phyloP scores from a whole-genome alignment of 2,113 vertebrate genomes.

The Zapornia atra region DNA sequence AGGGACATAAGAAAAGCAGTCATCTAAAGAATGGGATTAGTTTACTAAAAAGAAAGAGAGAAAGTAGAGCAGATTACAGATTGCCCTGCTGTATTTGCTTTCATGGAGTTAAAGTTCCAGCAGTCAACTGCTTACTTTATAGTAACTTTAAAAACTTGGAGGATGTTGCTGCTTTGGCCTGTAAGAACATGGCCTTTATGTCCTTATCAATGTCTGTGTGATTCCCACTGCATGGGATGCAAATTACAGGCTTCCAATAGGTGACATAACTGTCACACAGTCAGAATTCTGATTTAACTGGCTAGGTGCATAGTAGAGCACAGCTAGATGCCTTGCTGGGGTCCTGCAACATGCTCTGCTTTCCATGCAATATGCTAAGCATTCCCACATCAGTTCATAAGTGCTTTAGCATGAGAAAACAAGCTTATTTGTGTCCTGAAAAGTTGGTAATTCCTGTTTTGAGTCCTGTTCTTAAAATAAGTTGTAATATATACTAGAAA shows the following conservation, averaged over 20 bases:
- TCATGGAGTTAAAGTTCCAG: background rate
- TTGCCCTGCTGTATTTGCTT: background rate
- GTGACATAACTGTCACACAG: background rate
- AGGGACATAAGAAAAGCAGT: conserved; percentile 14
- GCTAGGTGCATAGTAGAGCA: background rate
- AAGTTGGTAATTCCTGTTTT: background rate
- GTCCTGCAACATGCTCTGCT: background rate
- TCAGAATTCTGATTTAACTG: background rate
- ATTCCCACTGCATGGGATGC: background rate
- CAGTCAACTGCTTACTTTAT: background rate
- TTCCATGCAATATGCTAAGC: background rate
- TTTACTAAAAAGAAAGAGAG: background rate
- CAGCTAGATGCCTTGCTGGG: background rate
- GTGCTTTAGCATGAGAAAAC: background rate
- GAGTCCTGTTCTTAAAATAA: background rate
- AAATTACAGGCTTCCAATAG: background rate
- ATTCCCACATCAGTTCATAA: background rate
- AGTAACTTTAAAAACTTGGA: background rate
- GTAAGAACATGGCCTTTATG: background rate
- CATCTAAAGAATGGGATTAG: background rate
- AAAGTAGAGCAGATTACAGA: background rate
- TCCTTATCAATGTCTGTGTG: background rate
- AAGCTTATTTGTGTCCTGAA: background rate
- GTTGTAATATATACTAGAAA: background rate
- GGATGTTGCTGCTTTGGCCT: background rate